Evolutionary conservation across 2,113 vertebrate genomes (phyloP).

Genomic region (Hemiscyllium ocellatum): DNA sequence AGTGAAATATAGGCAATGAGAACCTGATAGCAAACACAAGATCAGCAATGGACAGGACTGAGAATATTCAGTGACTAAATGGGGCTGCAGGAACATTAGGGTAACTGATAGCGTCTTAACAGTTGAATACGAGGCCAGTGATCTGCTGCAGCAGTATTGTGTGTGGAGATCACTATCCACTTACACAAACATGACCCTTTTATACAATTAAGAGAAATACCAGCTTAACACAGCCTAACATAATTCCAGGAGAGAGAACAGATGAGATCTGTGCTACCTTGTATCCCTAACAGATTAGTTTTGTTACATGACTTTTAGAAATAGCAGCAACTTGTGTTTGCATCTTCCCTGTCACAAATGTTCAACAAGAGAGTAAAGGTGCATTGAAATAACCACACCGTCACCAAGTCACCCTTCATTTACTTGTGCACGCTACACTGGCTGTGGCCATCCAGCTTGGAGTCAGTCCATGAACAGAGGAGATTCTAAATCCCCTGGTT

Average conservation of each 20-base stretch:
- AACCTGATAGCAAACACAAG: neutral
- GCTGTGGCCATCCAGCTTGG: too few relatives aligned
- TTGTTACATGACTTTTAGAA: neutral
- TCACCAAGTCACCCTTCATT: too few relatives aligned
- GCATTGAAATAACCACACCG: too few relatives aligned
- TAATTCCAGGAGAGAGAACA: neutral
- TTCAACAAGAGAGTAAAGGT: neutral
- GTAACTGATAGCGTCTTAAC: conserved; percentile 20
- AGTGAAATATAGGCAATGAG: neutral
- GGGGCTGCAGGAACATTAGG: neutral
- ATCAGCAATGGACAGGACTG: neutral
- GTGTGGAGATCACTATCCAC: neutral
- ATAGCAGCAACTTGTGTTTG: neutral
- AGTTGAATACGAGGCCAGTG: neutral
- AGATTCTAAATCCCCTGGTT: too few relatives aligned
- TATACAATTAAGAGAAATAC: conserved; percentile 2
- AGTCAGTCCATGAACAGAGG: too few relatives aligned
- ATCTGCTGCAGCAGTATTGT: conserved; percentile 12
- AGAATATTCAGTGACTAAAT: conserved; percentile 21
- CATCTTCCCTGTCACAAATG: neutral
- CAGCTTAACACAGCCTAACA: conserved; percentile 16
- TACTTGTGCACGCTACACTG: too few relatives aligned
- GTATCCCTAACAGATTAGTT: neutral
- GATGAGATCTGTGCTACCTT: neutral
- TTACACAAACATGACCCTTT: conserved; percentile 25